phyloP scores from a whole-genome alignment of 2,113 vertebrate species.

The Nesogale talazaci region DNA sequence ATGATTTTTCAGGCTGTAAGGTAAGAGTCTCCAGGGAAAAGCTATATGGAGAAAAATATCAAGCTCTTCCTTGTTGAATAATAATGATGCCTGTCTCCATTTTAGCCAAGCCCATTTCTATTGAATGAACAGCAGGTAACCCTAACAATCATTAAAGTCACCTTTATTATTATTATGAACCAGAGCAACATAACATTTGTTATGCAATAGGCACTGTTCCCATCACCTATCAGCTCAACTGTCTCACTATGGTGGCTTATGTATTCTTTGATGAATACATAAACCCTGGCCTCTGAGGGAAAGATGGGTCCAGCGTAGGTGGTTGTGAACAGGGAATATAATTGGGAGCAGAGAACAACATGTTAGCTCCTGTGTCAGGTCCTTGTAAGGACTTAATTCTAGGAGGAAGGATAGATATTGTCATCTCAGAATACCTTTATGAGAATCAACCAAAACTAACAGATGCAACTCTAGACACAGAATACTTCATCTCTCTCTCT shows the following conservation, averaged over 20 bases:
- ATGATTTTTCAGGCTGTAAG: not conserved
- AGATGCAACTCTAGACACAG: not conserved
- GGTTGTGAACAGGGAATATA: not conserved
- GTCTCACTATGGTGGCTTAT: not conserved
- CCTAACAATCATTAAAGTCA: not conserved
- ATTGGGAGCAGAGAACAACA: not conserved
- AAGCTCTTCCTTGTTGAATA: not conserved
- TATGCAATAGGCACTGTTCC: not conserved
- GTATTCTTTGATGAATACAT: not conserved
- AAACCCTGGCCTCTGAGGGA: not conserved
- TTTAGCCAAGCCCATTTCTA: not conserved
- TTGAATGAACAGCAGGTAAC: not conserved
- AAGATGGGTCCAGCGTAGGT: not conserved
- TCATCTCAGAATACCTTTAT: not conserved
- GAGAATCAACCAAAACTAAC: not conserved
- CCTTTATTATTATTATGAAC: not conserved
- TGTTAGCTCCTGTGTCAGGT: not conserved
- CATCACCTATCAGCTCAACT: not conserved
- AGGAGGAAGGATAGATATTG: not conserved
- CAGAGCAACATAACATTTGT: not conserved
- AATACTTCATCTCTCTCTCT: not conserved
- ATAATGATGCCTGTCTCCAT: not conserved
- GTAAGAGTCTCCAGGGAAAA: not conserved
- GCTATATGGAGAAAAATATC: not conserved
- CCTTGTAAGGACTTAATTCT: not conserved